Evolutionary conservation across 1,140 invertebrate genomes (phyloP).

Genomic region (Neodiprion virginianus): DNA sequence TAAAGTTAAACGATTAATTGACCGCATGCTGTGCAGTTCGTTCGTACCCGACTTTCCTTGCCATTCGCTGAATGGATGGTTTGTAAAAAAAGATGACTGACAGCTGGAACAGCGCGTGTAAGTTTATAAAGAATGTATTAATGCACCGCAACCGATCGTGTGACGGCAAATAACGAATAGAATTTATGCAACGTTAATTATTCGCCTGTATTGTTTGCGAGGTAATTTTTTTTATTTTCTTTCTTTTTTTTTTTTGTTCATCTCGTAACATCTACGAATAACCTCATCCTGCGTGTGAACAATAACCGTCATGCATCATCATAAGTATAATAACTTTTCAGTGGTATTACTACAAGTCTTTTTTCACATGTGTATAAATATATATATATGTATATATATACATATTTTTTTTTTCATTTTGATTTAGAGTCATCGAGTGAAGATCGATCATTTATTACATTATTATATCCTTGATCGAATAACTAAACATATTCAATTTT

Average conservation of each 20-base stretch:
- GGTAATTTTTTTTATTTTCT: neutral
- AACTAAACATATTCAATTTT: no score
- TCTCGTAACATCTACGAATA: no score
- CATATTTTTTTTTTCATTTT: neutral
- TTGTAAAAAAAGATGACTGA: neutral
- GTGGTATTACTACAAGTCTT: slow-evolving; percentile 28
- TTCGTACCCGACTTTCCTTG: neutral
- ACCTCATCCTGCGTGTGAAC: no score
- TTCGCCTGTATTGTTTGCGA: no score
- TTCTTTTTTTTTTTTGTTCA: slow-evolving; percentile 12
- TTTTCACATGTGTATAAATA: slow-evolving; percentile 22
- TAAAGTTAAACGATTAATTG: slow-evolving; percentile 1
- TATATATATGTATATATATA: slow-evolving; percentile 15
- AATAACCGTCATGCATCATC: no score
- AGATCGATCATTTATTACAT: no score
- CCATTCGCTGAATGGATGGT: neutral
- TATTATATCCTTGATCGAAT: no score
- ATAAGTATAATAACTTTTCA: no score
- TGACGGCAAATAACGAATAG: no score
- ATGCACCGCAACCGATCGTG: no score
- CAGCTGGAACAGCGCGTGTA: neutral
- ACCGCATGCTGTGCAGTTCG: neutral
- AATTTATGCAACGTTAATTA: no score
- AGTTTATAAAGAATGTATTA: no score
- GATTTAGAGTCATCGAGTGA: neutral